phyloP scores from a whole-genome alignment of 1,140 invertebrate genomes.

The Samia ricini region DNA sequence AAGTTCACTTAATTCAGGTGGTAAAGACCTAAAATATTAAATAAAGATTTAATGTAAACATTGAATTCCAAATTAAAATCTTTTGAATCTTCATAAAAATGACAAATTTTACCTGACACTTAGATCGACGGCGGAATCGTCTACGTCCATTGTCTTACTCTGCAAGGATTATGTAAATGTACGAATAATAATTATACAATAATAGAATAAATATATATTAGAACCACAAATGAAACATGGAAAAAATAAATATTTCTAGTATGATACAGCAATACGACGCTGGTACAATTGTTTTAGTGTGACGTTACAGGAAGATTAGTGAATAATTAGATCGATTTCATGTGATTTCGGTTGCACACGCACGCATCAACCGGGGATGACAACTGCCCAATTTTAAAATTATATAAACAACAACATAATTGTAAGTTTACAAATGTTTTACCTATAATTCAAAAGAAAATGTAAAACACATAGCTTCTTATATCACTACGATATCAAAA shows the following conservation, averaged over 20 bases:
- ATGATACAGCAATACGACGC: not conserved
- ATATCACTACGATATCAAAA: not conserved
- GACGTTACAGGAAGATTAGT: constrained; percentile 2
- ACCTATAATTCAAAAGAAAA: not conserved
- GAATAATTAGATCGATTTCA: constrained; percentile 13
- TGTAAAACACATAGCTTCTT: not conserved
- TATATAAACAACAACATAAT: not conserved
- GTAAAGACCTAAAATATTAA: constrained; percentile 55
- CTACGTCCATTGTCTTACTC: constrained; percentile 79
- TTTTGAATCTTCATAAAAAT: not conserved
- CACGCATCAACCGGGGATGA: constrained; percentile 31
- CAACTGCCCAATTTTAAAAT: constrained; percentile 17
- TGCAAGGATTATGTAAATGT: constrained; percentile 42
- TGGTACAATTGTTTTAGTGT: not conserved
- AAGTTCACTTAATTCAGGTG: constrained; percentile 72
- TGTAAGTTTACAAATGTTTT: not conserved
- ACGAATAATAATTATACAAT: constrained; percentile 36
- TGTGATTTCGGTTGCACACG: constrained; percentile 23
- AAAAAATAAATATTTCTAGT: not conserved
- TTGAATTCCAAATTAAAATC: constrained; percentile 1
- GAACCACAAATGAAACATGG: not conserved
- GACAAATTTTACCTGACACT: constrained; percentile 82
- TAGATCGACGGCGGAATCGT: constrained; percentile 85
- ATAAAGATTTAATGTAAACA: not conserved
- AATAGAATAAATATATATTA: not conserved